Percentiles rank a stretch among this genome's conserved stretches.
Conservation (phyloP, 2,888 invertebrate genomes). For the Brachypalpus laphriformis region DNA sequence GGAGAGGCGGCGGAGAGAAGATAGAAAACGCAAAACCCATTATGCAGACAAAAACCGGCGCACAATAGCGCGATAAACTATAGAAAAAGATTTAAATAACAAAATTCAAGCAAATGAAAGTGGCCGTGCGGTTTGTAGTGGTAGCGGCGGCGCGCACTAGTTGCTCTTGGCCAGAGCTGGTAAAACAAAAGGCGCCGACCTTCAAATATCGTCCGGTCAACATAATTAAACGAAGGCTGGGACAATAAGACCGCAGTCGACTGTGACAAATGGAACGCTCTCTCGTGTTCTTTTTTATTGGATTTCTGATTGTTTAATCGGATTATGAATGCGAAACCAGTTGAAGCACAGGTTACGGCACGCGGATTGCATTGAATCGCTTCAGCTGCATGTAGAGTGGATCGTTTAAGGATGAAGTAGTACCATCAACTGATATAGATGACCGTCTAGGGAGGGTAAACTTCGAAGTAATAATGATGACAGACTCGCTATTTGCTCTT, state of each 20-base stretch:
- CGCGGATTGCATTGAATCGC: background rate
- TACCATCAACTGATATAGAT: too few species aligned
- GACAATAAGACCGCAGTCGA: slow-evolving; percentile 17
- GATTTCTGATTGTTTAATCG: slow-evolving; percentile 23
- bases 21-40: background rate
- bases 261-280: slow-evolving; percentile 20
- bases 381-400: too few species aligned
- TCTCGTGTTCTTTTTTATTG: background rate
- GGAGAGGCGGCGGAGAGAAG: too few species aligned
- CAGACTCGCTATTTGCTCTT: too few species aligned
- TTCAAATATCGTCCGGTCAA: slow-evolving; percentile 26
- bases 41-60: background rate
- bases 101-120: background rate
- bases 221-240: slow-evolving; percentile 31
- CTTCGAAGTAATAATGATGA: too few species aligned
- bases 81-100: background rate
- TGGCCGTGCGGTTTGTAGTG: background rate
- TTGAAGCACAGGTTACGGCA: background rate
- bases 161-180: background rate
- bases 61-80: background rate
- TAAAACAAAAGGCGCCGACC: slow-evolving; percentile 32
- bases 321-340: slow-evolving; percentile 2
- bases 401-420: too few species aligned
- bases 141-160: too few species aligned
- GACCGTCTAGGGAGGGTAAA: too few species aligned